Evolutionary conservation across 2,797 vertebrate genomes (phyloP).

Genomic region (Nannoperca australis): DNA sequence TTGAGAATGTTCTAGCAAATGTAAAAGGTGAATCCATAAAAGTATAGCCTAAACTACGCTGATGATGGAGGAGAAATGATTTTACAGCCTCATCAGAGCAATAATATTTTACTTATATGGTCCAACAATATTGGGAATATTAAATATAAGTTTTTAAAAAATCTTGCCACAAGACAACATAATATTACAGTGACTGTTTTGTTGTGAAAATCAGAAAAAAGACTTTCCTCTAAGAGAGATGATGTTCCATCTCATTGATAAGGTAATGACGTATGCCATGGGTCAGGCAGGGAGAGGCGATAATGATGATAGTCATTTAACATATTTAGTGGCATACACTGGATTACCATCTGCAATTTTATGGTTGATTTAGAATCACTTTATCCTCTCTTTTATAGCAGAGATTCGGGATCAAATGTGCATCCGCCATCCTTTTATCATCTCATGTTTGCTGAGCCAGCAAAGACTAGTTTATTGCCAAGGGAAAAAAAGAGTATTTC

Average conservation of each 20-base stretch:
- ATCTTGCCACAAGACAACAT: slow-evolving; percentile 17
- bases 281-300: slow-evolving; percentile 88
- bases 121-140: background rate
- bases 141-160: slow-evolving; percentile 8
- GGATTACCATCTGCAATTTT: slow-evolving; percentile 93
- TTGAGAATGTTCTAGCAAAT: slow-evolving; percentile 47
- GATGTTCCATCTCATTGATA: slow-evolving; percentile 89
- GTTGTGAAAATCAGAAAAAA: slow-evolving; percentile 71
- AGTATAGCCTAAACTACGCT: background rate
- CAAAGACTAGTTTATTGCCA: slow-evolving; percentile 61
- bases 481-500: slow-evolving; percentile 46
- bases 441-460: slow-evolving; percentile 78
- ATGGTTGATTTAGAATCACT: slow-evolving; percentile 90
- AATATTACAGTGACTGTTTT: slow-evolving; percentile 50
- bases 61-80: slow-evolving; percentile 10
- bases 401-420: slow-evolving; percentile 82
- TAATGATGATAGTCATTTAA: slow-evolving; percentile 90
- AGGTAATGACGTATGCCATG: slow-evolving; percentile 90
- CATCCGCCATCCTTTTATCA: slow-evolving; percentile 74
- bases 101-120: background rate
- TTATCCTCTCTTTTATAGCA: slow-evolving; percentile 84
- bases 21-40: slow-evolving; percentile 51
- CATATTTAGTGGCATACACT: slow-evolving; percentile 89
- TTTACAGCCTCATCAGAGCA: slow-evolving; percentile 13
- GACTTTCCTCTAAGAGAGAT: slow-evolving; percentile 79